Evolutionary conservation across 2,113 vertebrate genomes (phyloP), one percentile per base, ranked within the genome.

Genomic region (Sinocyclocheilus anshuiensis): DNA sequence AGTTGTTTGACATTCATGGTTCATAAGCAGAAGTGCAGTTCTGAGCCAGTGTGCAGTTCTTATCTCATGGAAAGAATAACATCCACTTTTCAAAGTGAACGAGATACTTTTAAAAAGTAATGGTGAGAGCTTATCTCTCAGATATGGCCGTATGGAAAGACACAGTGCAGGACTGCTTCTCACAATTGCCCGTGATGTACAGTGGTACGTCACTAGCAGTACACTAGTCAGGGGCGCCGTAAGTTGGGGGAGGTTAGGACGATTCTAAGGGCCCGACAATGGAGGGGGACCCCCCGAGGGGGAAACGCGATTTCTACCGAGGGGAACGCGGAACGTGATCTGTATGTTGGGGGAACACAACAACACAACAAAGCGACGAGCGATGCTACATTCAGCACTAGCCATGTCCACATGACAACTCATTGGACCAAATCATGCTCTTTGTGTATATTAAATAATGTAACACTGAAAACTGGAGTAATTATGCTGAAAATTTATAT

Each of bases 81-180:
- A 79, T 6, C 50, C 39, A n/a, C 3, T 39, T 85, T 71, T 48
- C 24, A 88, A 75, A 75, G 72, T 9, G 61, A 57, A 55, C 45
- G 29, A 74, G 48, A 33, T 24, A 77, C 18, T 57, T 22, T 45
- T 75, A 9, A 77, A 74, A 48, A 81, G 83, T 24, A 55, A 67
- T 71, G 84, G 33, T 65, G 85, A 63, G 79, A 78, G 76, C 85
- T 91, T 93, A 90, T 91, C 87, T 86, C 65, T 88, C 77, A 91
- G 92, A 94, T 92, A 93, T 86, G 69, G 85, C 82, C 67, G 87
- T 92, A 91, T 90, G 86, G 81, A 90, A 85, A 92, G 91, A 95
- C 89, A 57, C 45, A 88, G 55, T 87, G 80, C 92, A 93, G 92
- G 87, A 84, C 84, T 74, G 42, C 48, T 55, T 33, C 26, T 45